These are phyloP conservation scores for Amblyteles armatorius DNA, from an alignment of 2,888 invertebrate genomes.

Conservation along the genomic window DNA sequence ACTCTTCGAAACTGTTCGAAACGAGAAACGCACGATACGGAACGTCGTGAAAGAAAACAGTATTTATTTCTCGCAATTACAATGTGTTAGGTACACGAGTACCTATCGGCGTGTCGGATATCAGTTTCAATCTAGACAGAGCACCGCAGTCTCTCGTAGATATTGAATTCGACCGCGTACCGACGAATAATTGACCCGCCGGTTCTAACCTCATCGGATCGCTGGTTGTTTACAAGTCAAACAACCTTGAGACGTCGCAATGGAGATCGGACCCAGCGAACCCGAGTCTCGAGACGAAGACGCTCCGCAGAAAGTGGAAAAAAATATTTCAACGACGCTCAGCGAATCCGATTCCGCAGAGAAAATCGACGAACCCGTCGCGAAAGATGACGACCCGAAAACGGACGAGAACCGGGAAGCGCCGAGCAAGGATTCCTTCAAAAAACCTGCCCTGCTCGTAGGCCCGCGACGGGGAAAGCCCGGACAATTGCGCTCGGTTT, in stretches of 20 bases:
- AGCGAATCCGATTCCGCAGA: neutral
- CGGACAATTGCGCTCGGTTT: constrained; percentile 65
- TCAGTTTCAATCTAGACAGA: neutral
- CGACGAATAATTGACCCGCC: neutral
- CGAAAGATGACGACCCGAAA: constrained; percentile 3
- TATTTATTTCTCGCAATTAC: neutral
- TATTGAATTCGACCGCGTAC: neutral
- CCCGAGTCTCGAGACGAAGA: neutral
- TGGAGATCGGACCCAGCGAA: neutral
- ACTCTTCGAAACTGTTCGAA: neutral
- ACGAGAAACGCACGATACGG: neutral
- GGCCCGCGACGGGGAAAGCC: constrained; percentile 76
- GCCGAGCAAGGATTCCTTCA: constrained; percentile 71
- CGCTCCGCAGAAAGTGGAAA: neutral
- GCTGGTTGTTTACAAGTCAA: constrained; percentile 2
- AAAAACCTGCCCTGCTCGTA: constrained; percentile 76
- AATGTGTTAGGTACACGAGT: neutral
- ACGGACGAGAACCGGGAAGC: neutral
- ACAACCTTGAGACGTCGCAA: neutral
- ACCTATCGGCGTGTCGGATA: neutral
- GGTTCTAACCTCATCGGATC: constrained; percentile 1
- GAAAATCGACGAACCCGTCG: neutral
- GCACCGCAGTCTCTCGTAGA: neutral
- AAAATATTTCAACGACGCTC: neutral
- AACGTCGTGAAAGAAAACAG: constrained; percentile 10